Conservation (phyloP, 2,113 vertebrate species). For the Oenanthe oenanthe region DNA sequence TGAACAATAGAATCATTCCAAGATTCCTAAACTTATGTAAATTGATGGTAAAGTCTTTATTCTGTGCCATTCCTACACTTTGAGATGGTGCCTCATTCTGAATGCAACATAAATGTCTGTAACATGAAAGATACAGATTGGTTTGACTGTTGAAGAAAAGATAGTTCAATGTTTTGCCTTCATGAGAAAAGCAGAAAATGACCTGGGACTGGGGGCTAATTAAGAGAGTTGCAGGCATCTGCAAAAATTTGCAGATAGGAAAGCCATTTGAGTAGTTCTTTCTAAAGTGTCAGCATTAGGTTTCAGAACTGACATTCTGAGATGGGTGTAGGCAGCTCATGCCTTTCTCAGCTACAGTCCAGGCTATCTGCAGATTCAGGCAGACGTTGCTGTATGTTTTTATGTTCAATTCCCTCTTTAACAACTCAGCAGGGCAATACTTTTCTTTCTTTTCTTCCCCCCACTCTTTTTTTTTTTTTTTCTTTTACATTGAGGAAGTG, state of each 20-base stretch:
- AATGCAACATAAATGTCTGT: not conserved
- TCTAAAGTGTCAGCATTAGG: constrained; percentile 26
- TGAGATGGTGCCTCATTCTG: not conserved
- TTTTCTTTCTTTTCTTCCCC: not conserved
- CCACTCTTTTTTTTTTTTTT: not conserved
- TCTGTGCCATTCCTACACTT: not conserved
- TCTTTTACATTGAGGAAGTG: not conserved
- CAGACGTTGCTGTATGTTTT: not conserved
- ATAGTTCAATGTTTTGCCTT: not conserved
- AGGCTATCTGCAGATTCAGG: not conserved
- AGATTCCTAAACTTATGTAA: constrained; percentile 26
- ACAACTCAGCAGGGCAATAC: not conserved
- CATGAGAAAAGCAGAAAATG: constrained; percentile 23
- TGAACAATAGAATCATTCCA: constrained; percentile 21
- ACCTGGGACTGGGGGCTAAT: constrained; percentile 30
- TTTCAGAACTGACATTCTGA: constrained; percentile 1
- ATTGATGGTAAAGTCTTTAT: constrained; percentile 25
- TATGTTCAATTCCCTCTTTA: not conserved
- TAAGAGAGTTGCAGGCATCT: constrained; percentile 36
- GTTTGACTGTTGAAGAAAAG: not conserved
- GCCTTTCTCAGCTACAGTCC: not conserved
- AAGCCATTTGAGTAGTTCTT: constrained; percentile 3
- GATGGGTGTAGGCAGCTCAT: not conserved
- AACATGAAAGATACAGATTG: not conserved
- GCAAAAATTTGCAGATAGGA: constrained; percentile 41